A percentile compares a stretch with the other conserved stretches of the same genome.
Evolutionary conservation across 1,140 invertebrate genomes (phyloP).

Genomic region (Saccostrea cuccullata): DNA sequence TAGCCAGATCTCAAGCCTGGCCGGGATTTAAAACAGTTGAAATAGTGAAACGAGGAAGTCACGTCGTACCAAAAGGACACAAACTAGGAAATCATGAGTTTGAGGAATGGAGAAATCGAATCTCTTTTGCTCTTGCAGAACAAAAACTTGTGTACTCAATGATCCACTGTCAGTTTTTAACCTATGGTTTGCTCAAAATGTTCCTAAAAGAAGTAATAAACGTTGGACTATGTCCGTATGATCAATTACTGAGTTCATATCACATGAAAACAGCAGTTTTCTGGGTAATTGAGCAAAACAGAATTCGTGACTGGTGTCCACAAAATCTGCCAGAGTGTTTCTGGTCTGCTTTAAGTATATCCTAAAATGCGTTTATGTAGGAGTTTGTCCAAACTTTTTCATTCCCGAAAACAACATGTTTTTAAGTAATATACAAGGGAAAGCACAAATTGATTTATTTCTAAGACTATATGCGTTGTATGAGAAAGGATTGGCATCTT

Average conservation of each 20-base stretch:
- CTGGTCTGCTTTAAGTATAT: neutral
- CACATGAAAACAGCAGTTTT: no score
- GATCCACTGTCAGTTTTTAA: slow-evolving; percentile 29
- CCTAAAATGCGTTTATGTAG: neutral
- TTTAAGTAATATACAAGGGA: no score
- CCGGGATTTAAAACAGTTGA: neutral
- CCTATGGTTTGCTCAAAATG: slow-evolving; percentile 1
- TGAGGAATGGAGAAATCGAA: neutral
- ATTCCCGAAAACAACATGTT: no score
- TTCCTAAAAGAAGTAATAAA: slow-evolving; percentile 32
- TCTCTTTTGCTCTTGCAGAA: slow-evolving; percentile 7
- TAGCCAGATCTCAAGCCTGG: neutral
- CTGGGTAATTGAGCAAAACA: neutral
- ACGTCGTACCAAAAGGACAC: neutral
- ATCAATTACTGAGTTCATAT: neutral
- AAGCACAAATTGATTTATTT: no score
- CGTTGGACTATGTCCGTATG: neutral
- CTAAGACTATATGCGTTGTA: no score
- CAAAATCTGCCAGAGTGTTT: neutral
- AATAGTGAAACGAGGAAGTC: neutral
- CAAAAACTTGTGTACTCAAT: neutral
- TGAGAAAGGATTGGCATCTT: no score
- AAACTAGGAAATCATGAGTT: neutral
- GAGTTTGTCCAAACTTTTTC: slow-evolving; percentile 12
- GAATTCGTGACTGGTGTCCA: neutral